Evolutionary conservation across 2,113 vertebrate species (phyloP).

Genomic region (Chaenocephalus aceratus): DNA sequence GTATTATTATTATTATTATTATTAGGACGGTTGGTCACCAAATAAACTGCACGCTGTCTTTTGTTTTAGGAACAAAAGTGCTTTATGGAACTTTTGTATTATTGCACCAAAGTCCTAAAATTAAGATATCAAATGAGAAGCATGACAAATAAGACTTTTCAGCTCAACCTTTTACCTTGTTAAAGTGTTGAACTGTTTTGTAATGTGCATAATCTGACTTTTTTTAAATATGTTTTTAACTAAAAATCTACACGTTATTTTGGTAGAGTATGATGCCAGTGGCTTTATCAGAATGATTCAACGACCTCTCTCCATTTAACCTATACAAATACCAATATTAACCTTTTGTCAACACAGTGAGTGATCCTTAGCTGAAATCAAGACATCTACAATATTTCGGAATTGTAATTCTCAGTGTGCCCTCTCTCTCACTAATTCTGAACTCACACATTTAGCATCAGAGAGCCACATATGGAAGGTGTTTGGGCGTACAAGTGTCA

Average conservation of each 20-base stretch:
- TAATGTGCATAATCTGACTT: background rate
- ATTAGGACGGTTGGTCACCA: background rate
- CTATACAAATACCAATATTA: background rate
- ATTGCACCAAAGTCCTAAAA: too few species aligned
- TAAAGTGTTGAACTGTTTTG: background rate
- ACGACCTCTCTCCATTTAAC: background rate
- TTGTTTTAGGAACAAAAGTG: too few species aligned
- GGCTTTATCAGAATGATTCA: background rate
- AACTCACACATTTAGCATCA: slow-evolving; percentile 22
- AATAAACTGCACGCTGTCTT: background rate
- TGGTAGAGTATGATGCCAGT: background rate
- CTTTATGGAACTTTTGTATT: too few species aligned
- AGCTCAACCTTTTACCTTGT: background rate
- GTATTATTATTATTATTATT: too few species aligned
- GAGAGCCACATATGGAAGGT: slow-evolving; percentile 49
- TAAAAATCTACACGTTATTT: too few species aligned
- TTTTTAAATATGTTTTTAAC: background rate
- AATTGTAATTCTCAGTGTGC: slow-evolving; percentile 1
- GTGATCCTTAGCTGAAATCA: background rate
- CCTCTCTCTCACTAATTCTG: slow-evolving; percentile 2
- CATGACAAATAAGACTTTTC: too few species aligned
- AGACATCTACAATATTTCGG: background rate
- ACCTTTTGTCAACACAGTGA: background rate
- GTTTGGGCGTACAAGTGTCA: slow-evolving; percentile 58
- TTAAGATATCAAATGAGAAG: too few species aligned